Conservation (phyloP, 2,113 vertebrate genomes). For the Dicerorhinus sumatrensis region DNA sequence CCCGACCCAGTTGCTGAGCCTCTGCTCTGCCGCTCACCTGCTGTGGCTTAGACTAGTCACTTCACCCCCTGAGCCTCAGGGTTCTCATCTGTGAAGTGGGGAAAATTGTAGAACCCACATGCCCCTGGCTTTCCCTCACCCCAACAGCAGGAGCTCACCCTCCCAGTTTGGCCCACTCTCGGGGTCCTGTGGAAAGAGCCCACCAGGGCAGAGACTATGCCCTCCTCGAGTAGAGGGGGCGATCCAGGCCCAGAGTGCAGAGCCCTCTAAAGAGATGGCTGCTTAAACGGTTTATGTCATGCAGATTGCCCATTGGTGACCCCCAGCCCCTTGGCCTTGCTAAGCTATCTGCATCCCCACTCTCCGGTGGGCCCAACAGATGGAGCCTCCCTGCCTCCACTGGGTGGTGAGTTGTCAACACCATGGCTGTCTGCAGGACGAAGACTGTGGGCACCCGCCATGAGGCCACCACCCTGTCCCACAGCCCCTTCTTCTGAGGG, state of each 20-base stretch:
- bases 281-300: accelerated
- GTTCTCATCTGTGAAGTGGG: background rate
- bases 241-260: background rate
- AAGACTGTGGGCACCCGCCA: background rate
- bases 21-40: background rate
- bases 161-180: background rate
- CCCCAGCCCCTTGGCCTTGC: background rate
- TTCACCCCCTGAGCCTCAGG: background rate
- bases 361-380: background rate
- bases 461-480: background rate
- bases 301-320: too few species aligned
- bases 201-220: too few species aligned
- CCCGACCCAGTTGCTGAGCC: background rate
- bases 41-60: background rate
- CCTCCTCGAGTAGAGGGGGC: background rate
- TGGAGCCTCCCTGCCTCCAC: background rate
- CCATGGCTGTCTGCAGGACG: background rate
- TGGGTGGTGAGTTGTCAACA: background rate
- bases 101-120: accelerated
- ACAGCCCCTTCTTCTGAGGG: background rate
- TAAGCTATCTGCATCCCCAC: background rate
- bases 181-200: background rate
- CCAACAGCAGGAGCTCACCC: background rate
- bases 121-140: background rate
- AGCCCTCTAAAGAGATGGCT: background rate